Percentiles rank a stretch among this genome's conserved stretches.
These are phyloP conservation scores for Masnerella sp. DNA, from an alignment of 2,888 invertebrate species.

Conservation along the genomic window DNA sequence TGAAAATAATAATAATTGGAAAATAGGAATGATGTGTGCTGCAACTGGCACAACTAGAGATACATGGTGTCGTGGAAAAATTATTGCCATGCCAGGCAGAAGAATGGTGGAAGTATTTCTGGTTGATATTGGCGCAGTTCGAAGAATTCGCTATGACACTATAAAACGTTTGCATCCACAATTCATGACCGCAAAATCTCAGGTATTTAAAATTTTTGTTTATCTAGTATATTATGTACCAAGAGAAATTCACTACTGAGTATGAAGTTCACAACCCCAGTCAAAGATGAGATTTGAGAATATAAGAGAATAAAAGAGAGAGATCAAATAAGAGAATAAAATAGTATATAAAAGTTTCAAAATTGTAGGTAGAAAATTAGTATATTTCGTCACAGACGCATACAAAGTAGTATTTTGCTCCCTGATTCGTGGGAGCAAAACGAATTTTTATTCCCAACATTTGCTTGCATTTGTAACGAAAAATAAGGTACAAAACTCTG, in stretches of 20 bases:
- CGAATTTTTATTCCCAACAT: too few species aligned
- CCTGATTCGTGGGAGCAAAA: too few species aligned
- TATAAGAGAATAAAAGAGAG: too few species aligned
- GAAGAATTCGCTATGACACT: slow-evolving; percentile 78
- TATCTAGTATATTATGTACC: slow-evolving; percentile 3
- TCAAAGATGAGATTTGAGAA: background rate
- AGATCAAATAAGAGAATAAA: too few species aligned
- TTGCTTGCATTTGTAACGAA: too few species aligned
- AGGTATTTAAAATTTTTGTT: slow-evolving; percentile 74
- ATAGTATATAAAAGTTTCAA: too few species aligned
- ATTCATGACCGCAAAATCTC: slow-evolving; percentile 78
- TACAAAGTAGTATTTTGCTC: too few species aligned
- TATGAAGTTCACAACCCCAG: background rate
- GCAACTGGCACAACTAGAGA: slow-evolving; percentile 73
- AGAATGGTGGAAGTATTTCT: slow-evolving; percentile 80
- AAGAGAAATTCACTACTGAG: too few species aligned
- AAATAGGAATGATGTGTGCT: slow-evolving; percentile 81
- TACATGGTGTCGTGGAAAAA: slow-evolving; percentile 78
- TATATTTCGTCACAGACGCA: too few species aligned
- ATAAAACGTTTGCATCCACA: slow-evolving; percentile 79
- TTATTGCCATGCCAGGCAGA: slow-evolving; percentile 71
- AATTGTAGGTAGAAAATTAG: too few species aligned
- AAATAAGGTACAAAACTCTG: background rate
- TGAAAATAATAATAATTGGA: slow-evolving; percentile 5
- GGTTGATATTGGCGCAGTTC: slow-evolving; percentile 82